Percentiles rank a stretch among this genome's conserved stretches.
These are phyloP conservation scores for Cebus imitator DNA, from an alignment of 2,113 vertebrate genomes.

Conservation along the genomic window DNA sequence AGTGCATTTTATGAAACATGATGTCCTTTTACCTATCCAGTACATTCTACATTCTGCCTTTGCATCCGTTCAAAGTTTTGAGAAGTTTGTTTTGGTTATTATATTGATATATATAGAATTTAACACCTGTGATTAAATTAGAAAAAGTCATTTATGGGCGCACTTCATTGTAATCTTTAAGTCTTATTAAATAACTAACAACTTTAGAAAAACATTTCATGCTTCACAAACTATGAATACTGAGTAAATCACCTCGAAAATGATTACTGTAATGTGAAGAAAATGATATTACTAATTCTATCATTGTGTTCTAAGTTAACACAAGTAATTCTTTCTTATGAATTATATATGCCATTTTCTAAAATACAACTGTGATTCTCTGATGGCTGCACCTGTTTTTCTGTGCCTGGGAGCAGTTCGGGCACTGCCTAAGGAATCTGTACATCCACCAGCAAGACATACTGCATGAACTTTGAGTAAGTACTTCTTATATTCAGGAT, in stretches of 20 bases:
- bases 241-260: slow-evolving; percentile 37
- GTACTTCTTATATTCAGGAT: background rate
- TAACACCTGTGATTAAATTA: background rate
- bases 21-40: background rate
- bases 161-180: background rate
- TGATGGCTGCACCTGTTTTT: background rate
- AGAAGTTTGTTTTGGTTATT: background rate
- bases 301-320: background rate
- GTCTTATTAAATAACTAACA: background rate
- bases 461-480: background rate
- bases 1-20: background rate
- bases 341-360: background rate
- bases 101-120: background rate
- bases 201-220: slow-evolving; percentile 38
- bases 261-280: slow-evolving; percentile 18
- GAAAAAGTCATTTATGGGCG: background rate
- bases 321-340: background rate
- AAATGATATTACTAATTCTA: slow-evolving; percentile 34
- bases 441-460: background rate
- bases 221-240: background rate
- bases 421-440: background rate
- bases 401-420: background rate
- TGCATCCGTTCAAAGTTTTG: background rate
- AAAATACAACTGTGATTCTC: background rate
- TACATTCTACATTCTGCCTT: background rate